Base-by-base conservation (phyloP, 2,113 vertebrate species). In the Corydoras sp. region DNA sequence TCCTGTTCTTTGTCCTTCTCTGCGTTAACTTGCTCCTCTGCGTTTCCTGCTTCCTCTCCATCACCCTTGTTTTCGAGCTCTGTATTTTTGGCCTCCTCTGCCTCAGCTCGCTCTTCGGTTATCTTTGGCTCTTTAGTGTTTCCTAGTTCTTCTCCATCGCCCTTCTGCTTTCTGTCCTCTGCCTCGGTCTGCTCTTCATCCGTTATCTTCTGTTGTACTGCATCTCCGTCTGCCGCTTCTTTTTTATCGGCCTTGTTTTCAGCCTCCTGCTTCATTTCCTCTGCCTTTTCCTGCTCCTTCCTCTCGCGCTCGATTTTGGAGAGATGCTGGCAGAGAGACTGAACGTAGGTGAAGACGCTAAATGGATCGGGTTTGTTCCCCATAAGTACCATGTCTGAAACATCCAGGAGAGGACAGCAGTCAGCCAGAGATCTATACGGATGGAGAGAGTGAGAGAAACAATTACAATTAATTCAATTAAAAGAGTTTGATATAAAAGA, bases 311-410 rank as follows among this genome's bases (percentile, higher is more conserved):
- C 88, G 73, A 90, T 88, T 79, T 91, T 89, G 80, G 89, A 85
- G 43, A 87, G 78, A 81, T 70, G 82, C 80, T 90, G 90, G 79
- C 89, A 89, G 74, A 92, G 90, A 71, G 92, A 88, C 85, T 92
- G 91, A 67, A 93, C 87, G 15, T 91, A 92, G 30, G 90, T 91
- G 85, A 89, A 89, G 62, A 88, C 84, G 66, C 89, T 88, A 86
- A 89, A 84, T 65, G 92, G 84, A 81, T 90, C 89, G 0, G 79
- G 82, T 58, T 84, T 56, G 48, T 88, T 82, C 3, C 88, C 88
- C 87, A 84, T 91, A 77, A 89, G 75, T 50, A 83, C 65, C 88
- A 91, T 91, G 66, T 88, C 84, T n/a, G 74, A 68, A 31, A 90
- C 90, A 53, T 90, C 89, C 83, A 89, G 75, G 64, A 90, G 87